Evolutionary conservation across 2,888 invertebrate species (phyloP), one percentile per base, ranked within the genome.

Genomic region (Lochmaea capreae): DNA sequence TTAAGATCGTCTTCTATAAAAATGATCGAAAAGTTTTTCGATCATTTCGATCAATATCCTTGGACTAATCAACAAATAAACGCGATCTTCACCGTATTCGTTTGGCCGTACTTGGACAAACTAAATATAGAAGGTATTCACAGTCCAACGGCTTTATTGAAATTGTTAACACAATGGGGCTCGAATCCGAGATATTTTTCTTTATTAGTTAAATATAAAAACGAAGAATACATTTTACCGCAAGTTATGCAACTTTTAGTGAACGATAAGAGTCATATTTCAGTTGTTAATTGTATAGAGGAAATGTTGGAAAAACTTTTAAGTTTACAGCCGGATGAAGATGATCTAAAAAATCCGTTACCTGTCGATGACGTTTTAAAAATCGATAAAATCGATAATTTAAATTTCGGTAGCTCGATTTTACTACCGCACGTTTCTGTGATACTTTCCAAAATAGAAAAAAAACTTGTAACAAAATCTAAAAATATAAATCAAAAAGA

Each of bases 101-200:
- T 98, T 11, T 97, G 95, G 93, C 96, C 97, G 0, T 90, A 92
- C 82, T 87, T 96, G 72, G 89, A 90, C 12, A 94, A 93, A 83
- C 86, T 98, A 16, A 91, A 93, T 0, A 88, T 91, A 63, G 97
- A 98, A 84, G 93, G 95, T 11, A 92, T 96, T 71, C 93, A 95
- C 81, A 93, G 92, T 79, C 96, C 97, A 0, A 96, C 97, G 1
- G 91, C 93, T 2, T 87, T 97, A 68, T 86, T 97, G 18, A 95
- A 93, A 85, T 87, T 98, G n/a, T 89, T 97, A 22, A 88, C 91
- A 42, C 88, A 90, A 1, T 98, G 97, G 96, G 93, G 94, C 77
- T 90, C 92, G 70, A 93, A 95, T 86, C 93, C 95, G 0, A 90
- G 93, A 86, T 95, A 94, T 83, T 95, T 93, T 83, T 84, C 89